Conservation (phyloP, 1,140 invertebrate species). For the Coenobita brevimanus region DNA sequence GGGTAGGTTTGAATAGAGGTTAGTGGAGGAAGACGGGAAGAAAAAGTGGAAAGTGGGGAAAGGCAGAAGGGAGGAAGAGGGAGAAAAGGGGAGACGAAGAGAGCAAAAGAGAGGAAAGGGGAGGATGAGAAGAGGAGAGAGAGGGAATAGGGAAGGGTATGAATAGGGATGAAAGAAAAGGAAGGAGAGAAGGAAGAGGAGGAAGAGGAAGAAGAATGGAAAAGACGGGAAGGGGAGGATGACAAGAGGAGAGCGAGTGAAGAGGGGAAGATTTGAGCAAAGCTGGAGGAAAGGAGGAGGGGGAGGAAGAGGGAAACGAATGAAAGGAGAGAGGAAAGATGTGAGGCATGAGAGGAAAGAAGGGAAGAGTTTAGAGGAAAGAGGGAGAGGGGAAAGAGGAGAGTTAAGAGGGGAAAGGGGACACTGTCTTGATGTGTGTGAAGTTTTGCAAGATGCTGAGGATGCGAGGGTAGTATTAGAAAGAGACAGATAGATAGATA, state of each 20-base stretch:
- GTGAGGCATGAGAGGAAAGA: not conserved
- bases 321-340: not conserved
- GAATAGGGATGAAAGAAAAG: not conserved
- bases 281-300: not conserved
- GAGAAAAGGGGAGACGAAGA: too few species aligned
- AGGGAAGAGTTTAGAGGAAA: not conserved
- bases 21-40: too few species aligned
- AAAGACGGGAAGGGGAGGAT: not conserved
- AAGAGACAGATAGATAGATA: too few species aligned
- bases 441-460: too few species aligned
- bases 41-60: too few species aligned
- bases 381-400: not conserved
- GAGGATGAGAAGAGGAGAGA: not conserved
- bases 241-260: not conserved
- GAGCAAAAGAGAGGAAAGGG: too few species aligned
- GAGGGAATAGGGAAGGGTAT: not conserved
- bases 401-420: not conserved
- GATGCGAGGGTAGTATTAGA: too few species aligned
- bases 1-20: too few species aligned
- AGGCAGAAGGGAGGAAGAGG: too few species aligned
- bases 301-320: constrained; percentile 2
- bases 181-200: not conserved
- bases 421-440: too few species aligned
- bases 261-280: not conserved
- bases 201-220: too few species aligned